phyloP scores from a whole-genome alignment of 2,888 invertebrate genomes.

The Bombyx huttoni region DNA sequence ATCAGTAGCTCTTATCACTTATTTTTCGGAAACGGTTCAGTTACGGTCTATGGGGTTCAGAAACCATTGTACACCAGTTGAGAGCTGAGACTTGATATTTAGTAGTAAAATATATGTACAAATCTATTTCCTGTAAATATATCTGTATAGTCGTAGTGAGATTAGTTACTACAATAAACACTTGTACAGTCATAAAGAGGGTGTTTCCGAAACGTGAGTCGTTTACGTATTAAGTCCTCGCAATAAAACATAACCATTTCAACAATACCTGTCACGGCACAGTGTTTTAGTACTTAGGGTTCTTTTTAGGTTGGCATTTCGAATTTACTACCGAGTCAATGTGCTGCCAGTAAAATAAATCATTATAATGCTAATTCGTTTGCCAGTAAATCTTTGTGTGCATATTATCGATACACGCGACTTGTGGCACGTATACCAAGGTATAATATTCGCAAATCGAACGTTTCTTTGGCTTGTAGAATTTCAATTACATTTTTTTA shows the following conservation, averaged over 20 bases:
- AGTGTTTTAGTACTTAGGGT: background rate
- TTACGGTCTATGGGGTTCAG: too few relatives aligned
- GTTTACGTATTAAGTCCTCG: conserved; percentile 17
- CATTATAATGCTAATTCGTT: conserved; percentile 37
- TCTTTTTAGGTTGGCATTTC: conserved; percentile 1
- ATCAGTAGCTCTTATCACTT: too few relatives aligned
- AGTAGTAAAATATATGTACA: too few relatives aligned
- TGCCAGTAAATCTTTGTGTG: conserved; percentile 34
- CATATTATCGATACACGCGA: conserved; percentile 34
- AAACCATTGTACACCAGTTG: too few relatives aligned
- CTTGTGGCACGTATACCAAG: conserved; percentile 35
- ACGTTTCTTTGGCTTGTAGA: too few relatives aligned
- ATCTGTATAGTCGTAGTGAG: background rate
- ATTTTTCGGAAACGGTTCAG: too few relatives aligned
- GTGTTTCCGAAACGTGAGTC: conserved; percentile 30
- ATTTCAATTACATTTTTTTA: background rate
- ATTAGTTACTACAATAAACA: background rate
- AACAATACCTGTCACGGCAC: background rate
- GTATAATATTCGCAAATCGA: conserved; percentile 4
- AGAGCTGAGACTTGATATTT: too few relatives aligned
- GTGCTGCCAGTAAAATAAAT: conserved; percentile 27
- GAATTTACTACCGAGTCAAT: conserved; percentile 25
- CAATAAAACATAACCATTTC: background rate
- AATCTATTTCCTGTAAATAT: background rate
- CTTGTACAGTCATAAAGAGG: conserved; percentile 6